Base-by-base conservation (phyloP, 2,797 vertebrate genomes). In the Melanotaenia trifasciata region DNA sequence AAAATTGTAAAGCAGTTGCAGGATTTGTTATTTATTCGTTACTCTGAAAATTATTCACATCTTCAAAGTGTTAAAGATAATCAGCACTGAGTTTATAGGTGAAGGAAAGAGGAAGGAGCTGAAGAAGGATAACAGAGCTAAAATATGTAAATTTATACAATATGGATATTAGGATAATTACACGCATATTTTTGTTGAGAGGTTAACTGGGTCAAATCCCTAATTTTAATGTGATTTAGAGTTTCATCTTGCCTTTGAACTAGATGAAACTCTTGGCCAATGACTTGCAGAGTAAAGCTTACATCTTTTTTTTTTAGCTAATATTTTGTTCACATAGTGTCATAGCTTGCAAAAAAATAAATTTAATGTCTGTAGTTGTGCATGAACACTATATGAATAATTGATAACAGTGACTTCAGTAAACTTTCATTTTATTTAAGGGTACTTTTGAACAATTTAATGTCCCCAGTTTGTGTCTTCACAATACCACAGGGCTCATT, bases 191-290 rank as follows among this genome's bases (percentile, higher is more conserved):
- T 80, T 74, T 84, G 67, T 73, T 65, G 67, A 70, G 79, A 79
- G 86, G 89, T 89, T 91, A 92, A 91, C 60, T 92, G 80, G 89
- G 92, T 88, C 87, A 88, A 78, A 74, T 70, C 12, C 51, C 64
- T 78, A 89, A 72, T 88, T 79, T 81, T 76, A 87, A 85, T 86
- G 81, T 28, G 50, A 43, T 70, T 60, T 64, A 59, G 4, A 65
- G 54, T 73, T 82, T 81, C 20, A 54, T 74, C 58, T 76, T 5
- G n/a, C 70, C 70, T 88, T 87, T 86, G 69, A 90, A 84, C 13
- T 20, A 11, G 40, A 51, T 26, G 24, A 45, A 24, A 47, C 20
- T 57, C 22, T 5, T 64, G 40, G 26, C 20, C 9, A 38, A 9
- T 72, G 32, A 58, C 14, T 64, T 22, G 8, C 2, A 50, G 47